phyloP scores from a whole-genome alignment of 2,888 invertebrate genomes.

The Cheiracanthium punctorium region DNA sequence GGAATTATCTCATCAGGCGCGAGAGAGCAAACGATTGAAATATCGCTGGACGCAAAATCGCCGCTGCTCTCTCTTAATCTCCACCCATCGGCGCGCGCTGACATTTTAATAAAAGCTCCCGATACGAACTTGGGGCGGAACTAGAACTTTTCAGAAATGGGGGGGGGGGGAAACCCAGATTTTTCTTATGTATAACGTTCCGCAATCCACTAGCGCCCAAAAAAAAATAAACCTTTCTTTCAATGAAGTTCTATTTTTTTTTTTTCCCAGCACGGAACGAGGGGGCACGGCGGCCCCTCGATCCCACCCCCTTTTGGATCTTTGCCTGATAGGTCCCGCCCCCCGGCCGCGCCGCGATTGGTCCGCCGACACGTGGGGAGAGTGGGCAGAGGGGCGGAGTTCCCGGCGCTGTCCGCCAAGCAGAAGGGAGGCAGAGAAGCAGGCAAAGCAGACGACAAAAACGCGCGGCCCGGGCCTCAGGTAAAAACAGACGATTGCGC shows the following conservation, averaged over 20 bases:
- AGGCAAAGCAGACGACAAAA: conserved; percentile 16
- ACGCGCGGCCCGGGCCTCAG: conserved; percentile 8
- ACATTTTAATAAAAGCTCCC: conserved; percentile 67
- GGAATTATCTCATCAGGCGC: conserved; percentile 63
- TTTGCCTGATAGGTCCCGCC: conserved; percentile 26
- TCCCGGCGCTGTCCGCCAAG: background rate
- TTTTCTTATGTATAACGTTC: background rate
- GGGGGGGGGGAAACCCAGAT: background rate
- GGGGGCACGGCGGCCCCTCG: conserved; percentile 1
- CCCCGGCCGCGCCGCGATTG: conserved; percentile 14
- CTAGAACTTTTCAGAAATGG: background rate
- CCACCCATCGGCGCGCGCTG: conserved; percentile 62
- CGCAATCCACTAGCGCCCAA: background rate
- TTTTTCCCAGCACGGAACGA: background rate
- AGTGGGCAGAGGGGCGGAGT: conserved; percentile 26
- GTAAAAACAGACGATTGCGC: background rate
- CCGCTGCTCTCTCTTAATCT: conserved; percentile 39
- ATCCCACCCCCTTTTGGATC: background rate
- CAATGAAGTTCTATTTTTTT: background rate
- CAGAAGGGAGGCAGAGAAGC: background rate
- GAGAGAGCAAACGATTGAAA: conserved; percentile 51
- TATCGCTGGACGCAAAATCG: conserved; percentile 62
- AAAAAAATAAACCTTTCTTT: background rate
- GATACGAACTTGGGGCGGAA: conserved; percentile 1
- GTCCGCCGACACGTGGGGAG: conserved; percentile 58